phyloP scores from a whole-genome alignment of 2,113 vertebrate genomes.

The Marmota flaviventris region DNA sequence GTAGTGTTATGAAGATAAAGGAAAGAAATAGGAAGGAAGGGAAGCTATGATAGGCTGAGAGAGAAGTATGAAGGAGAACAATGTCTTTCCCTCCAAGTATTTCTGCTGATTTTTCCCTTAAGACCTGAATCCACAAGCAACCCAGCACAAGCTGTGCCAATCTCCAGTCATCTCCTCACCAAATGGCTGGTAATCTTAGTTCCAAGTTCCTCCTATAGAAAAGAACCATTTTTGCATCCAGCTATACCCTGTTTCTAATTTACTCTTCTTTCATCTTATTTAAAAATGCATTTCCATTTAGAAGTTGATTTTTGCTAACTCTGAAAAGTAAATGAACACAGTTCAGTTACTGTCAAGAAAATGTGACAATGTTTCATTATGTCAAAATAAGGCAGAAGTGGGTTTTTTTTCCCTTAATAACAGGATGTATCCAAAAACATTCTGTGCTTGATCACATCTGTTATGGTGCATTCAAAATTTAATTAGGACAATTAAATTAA shows the following conservation, averaged over 20 bases:
- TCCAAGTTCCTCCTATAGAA: neutral
- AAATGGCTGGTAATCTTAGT: neutral
- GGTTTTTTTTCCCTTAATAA: slow-evolving; percentile 61
- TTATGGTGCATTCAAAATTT: slow-evolving; percentile 77
- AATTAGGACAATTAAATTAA: slow-evolving; percentile 81
- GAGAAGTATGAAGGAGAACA: rapidly evolving
- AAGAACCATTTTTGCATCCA: neutral
- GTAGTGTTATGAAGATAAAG: neutral
- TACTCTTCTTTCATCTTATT: neutral
- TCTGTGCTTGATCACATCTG: slow-evolving; percentile 71
- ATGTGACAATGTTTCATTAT: slow-evolving; percentile 71
- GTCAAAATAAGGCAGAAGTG: slow-evolving; percentile 63
- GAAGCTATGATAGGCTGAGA: neutral
- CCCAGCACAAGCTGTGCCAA: neutral
- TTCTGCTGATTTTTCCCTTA: neutral
- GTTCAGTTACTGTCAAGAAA: slow-evolving; percentile 54
- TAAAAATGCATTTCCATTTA: neutral
- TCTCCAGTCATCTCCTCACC: neutral
- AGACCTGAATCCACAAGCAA: neutral
- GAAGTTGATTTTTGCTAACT: slow-evolving; percentile 53
- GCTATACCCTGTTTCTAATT: neutral
- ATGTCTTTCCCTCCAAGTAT: neutral
- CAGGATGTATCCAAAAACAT: slow-evolving; percentile 56
- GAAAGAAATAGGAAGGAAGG: neutral
- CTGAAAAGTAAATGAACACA: slow-evolving; percentile 50